Base-by-base conservation (phyloP, 2,797 vertebrate species). In the Micromesistius poutassou region DNA sequence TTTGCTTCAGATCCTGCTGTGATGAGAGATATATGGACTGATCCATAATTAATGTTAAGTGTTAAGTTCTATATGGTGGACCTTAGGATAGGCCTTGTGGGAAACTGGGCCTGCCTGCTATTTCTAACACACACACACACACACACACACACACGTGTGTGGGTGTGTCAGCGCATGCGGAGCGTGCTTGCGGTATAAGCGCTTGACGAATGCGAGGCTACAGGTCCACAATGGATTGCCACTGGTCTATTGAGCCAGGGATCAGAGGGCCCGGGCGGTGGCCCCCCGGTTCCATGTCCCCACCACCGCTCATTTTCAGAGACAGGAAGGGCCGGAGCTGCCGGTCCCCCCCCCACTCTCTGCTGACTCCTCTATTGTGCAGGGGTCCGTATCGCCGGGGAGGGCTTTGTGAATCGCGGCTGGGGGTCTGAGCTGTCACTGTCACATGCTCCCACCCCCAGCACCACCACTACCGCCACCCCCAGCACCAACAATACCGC, bases 141-240 rank as follows among this genome's bases (percentile, higher is more conserved):
- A 36, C 36, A 33, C 46, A 50, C 33, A 33, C 50, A 55, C 19
- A 55, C 19, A 8, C 22, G 22, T 8, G 55, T 25, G 55, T 79
- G 77, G 85, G 79, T 74, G 71, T 83, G 71, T 82, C 74, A 66
- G 73, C 74, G 81, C 78, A 80, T 80, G 80, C 77, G 78, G 77
- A 80, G 78, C 81, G 68, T 40, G 76, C 77, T 78, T 80, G 62
- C 78, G 70, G 78, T 81, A 81, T 85, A 82, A 85, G 77, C 83
- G 86, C 89, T 82, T 90, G 90, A 91, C 87, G 84, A 90, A 93
- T 93, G 89, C 86, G 89, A 92, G 91, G 88, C 87, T 93, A 91
- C 91, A 92, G 89, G 87, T 88, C 87, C 86, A 93, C 91, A 93
- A 93, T 90, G 82, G 89, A 81, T 72, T 74, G 79, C 81, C 78